Base-by-base conservation (phyloP, 2,888 invertebrate species). In the Tetramorium bicarinatum region DNA sequence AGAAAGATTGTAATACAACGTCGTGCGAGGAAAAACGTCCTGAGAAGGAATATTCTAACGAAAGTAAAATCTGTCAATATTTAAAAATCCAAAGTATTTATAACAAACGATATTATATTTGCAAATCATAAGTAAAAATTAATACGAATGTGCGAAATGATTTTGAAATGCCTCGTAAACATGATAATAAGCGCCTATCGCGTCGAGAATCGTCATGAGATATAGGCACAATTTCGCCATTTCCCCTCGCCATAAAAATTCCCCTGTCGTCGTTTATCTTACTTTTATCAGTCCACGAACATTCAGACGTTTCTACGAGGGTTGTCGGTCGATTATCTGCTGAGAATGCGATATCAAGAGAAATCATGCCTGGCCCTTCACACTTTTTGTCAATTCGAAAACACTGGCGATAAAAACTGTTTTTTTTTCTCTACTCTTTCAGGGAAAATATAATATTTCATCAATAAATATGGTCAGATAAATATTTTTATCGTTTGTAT, bases 231-330 rank as follows among this genome's bases (percentile, higher is more conserved):
- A 66, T 79, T 66, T 71, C 44, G 38, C 21, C 34, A 54, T 72
- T 59, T 79, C 18, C 38, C 29, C 25, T 34, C 13, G 25, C 44
- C 72, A 13, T 83, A 79, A 83, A 83, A 80, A 49, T 67, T 21
- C 49, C 66, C 15, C 13, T 41, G 69, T 29, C 44, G 18, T 83
- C 69, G 62, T 83, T 66, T 80, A 80, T 80, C 80, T 74, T 66
- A 54, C 72, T 59, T 80, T 79, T 80, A 79, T 76, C 81, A 75
- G 59, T 44, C 54, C 74, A 54, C 47, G 69, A 71, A 77, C 59
- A 79, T 71, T 64, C 64, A 29, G 29, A 21, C 13, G 25, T 75
- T 49, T 61, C 44, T 62, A 38, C 64, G 41, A 41, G 34, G 4
- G 4, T 49, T 21, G 15, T 38, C 8, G 34, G 21, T 49, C 47